phyloP scores from a whole-genome alignment of 2,888 invertebrate species.

The Papilio demoleus region DNA sequence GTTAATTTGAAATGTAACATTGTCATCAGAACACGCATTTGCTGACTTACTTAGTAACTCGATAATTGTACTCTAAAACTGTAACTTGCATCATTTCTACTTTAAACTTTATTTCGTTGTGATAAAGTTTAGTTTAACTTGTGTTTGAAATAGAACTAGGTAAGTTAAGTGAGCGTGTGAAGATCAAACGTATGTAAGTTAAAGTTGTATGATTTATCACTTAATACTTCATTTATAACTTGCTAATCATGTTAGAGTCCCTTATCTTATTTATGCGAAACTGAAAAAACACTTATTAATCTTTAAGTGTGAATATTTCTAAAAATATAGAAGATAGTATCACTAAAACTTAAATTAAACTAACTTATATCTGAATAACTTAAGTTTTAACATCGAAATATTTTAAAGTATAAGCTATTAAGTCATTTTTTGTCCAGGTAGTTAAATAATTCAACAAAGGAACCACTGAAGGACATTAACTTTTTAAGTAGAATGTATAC shows the following conservation, averaged over 20 bases:
- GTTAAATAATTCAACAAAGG: too few species aligned
- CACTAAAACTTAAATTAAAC: not conserved
- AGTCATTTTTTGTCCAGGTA: too few species aligned
- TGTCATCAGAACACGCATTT: constrained; percentile 61
- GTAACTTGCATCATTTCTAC: constrained; percentile 45
- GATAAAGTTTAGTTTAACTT: constrained; percentile 31
- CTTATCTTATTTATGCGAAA: constrained; percentile 34
- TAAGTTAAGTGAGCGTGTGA: constrained; percentile 51
- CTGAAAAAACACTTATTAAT: constrained; percentile 25
- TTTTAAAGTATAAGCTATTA: too few species aligned
- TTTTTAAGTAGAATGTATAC: too few species aligned
- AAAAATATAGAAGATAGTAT: not conserved
- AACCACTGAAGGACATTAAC: too few species aligned
- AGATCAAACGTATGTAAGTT: constrained; percentile 48
- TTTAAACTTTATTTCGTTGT: constrained; percentile 19
- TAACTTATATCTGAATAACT: not conserved
- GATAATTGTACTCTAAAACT: constrained; percentile 59
- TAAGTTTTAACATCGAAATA: too few species aligned
- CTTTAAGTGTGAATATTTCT: constrained; percentile 12
- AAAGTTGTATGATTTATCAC: constrained; percentile 50
- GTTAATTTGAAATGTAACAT: too few species aligned
- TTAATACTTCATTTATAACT: constrained; percentile 52
- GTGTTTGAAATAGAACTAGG: constrained; percentile 42
- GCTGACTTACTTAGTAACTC: constrained; percentile 58
- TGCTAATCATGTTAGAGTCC: constrained; percentile 48